Evolutionary conservation across 2,888 invertebrate species (phyloP).

Genomic region (Netelia melanura): DNA sequence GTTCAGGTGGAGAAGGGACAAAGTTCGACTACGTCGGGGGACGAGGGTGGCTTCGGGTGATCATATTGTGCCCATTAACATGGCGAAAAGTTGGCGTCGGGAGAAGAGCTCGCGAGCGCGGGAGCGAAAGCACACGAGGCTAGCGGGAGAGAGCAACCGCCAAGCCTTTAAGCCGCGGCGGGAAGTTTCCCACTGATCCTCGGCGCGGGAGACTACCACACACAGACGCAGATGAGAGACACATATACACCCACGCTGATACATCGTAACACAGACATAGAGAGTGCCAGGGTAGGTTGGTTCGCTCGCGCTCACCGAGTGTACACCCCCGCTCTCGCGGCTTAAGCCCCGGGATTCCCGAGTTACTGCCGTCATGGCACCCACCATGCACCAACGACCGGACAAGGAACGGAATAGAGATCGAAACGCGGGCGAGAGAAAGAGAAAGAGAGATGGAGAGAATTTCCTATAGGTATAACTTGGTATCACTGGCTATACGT

Average conservation of each 20-base stretch:
- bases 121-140: conserved; percentile 71
- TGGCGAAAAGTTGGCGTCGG: conserved; percentile 82
- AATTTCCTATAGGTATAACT: conserved; percentile 52
- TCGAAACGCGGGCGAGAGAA: conserved; percentile 58
- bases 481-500: conserved; percentile 33
- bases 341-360: conserved; percentile 84
- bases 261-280: conserved; percentile 1
- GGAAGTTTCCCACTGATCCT: conserved; percentile 85
- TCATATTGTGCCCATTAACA: conserved; percentile 83
- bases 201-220: conserved; percentile 69
- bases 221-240: background rate
- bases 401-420: conserved; percentile 76
- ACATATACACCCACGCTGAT: background rate
- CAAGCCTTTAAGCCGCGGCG: conserved; percentile 85
- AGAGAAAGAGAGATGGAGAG: conserved; percentile 45
- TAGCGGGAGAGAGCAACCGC: conserved; percentile 82
- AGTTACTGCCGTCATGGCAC: conserved; percentile 84
- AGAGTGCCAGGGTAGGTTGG: conserved; percentile 33
- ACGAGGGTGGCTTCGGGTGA: conserved; percentile 71
- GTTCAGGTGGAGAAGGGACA: conserved; percentile 15
- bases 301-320: conserved; percentile 59
- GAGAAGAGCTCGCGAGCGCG: conserved; percentile 62
- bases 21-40: conserved; percentile 31
- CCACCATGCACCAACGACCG: conserved; percentile 81
- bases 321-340: conserved; percentile 73